Percentiles rank a stretch among this genome's conserved stretches.
These are phyloP conservation scores for Notarius quadriscutis DNA, from an alignment of 2,113 vertebrate genomes.

Conservation along the genomic window DNA sequence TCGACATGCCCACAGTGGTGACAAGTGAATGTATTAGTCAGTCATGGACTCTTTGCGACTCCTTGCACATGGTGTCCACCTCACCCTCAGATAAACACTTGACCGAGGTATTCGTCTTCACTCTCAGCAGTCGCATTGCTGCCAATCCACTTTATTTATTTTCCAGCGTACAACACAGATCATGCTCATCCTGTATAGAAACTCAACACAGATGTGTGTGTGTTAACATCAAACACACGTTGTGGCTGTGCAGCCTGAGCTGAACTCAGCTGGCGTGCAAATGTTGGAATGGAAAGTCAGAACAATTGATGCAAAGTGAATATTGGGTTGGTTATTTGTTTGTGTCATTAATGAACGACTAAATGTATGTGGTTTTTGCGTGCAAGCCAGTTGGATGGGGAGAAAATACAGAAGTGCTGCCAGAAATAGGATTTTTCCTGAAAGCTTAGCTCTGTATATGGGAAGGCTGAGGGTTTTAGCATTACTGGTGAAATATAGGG, in stretches of 20 bases:
- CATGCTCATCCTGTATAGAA: constrained; percentile 1
- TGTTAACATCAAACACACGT: neutral
- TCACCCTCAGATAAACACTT: neutral
- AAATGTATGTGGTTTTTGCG: constrained; percentile 3
- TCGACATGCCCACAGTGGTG: neutral
- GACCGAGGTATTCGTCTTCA: neutral
- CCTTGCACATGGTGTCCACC: neutral
- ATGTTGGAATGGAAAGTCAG: neutral
- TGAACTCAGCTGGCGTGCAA: neutral
- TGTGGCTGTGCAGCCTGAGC: neutral
- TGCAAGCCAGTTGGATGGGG: neutral
- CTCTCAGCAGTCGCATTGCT: neutral
- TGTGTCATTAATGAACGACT: neutral
- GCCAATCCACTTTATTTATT: constrained; percentile 1
- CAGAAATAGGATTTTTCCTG: constrained; percentile 6
- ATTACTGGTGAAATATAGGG: neutral
- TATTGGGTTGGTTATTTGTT: neutral
- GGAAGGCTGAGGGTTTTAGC: neutral
- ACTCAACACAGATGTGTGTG: constrained; percentile 23
- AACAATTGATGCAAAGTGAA: neutral
- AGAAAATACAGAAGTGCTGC: neutral
- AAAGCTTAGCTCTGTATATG: neutral
- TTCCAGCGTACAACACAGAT: neutral
- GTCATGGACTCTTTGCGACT: neutral
- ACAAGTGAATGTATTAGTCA: neutral